These are phyloP conservation scores for Drosophila nigritarsus DNA, from an alignment of 2,888 invertebrate genomes.

Conservation along the genomic window DNA sequence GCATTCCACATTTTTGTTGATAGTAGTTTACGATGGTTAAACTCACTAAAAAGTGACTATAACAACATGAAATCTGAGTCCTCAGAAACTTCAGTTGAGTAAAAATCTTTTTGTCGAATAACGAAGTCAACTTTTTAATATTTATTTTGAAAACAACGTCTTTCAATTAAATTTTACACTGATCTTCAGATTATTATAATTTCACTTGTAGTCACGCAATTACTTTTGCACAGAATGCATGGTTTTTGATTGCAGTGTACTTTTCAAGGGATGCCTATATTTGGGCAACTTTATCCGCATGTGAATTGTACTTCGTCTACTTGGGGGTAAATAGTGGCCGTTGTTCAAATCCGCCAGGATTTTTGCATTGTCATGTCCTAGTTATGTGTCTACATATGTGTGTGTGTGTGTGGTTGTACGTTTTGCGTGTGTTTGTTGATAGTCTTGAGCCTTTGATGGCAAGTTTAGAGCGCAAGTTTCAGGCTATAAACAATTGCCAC, in stretches of 20 bases:
- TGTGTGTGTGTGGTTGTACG: constrained; percentile 7
- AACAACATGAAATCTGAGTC: background rate
- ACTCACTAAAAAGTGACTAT: background rate
- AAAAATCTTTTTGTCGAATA: background rate
- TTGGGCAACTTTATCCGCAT: constrained; percentile 26
- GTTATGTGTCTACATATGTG: constrained; percentile 8
- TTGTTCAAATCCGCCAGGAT: constrained; percentile 56
- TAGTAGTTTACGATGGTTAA: background rate
- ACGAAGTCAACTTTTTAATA: background rate
- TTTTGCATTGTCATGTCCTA: constrained; percentile 62
- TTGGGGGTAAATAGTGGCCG: constrained; percentile 46
- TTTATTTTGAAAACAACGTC: background rate
- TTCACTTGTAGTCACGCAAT: background rate
- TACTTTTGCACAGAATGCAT: background rate
- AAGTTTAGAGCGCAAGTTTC: constrained; percentile 37
- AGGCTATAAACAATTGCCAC: constrained; percentile 29
- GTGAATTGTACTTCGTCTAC: constrained; percentile 17
- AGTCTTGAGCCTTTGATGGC: constrained; percentile 24
- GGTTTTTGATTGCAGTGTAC: constrained; percentile 1
- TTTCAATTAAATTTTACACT: background rate
- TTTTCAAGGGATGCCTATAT: constrained; percentile 5
- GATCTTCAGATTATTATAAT: background rate
- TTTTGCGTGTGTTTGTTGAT: constrained; percentile 17
- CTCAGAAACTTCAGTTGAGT: background rate
- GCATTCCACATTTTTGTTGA: background rate